Percentiles rank a stretch among this genome's conserved stretches.
These are phyloP conservation scores for Phragmatobia fuliginosa DNA, from an alignment of 2,888 invertebrate genomes.

Conservation along the genomic window DNA sequence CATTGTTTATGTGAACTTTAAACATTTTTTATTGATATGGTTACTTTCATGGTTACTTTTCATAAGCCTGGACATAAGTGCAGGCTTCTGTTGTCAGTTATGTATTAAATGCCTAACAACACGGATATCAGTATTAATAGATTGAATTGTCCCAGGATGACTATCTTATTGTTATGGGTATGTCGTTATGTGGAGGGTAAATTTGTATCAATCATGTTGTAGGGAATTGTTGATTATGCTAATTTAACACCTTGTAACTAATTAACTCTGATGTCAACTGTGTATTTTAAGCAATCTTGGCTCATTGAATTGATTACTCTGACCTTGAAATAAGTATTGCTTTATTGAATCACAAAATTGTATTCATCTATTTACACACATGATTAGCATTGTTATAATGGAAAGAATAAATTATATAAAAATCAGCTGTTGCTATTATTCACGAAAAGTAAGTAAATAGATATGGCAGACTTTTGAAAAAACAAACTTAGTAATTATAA, in stretches of 20 bases:
- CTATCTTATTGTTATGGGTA: not conserved
- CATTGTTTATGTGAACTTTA: no score
- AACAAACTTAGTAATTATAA: no score
- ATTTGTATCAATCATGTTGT: not conserved
- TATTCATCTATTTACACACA: constrained; percentile 3
- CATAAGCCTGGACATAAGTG: no score
- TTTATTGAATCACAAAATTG: constrained; percentile 19
- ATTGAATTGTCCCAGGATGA: no score
- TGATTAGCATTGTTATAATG: not conserved
- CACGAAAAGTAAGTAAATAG: no score
- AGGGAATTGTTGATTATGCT: not conserved
- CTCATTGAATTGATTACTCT: constrained; percentile 29
- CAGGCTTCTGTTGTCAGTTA: no score
- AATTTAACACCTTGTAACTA: constrained; percentile 21
- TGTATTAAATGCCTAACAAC: no score
- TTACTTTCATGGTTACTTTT: no score
- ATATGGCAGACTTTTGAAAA: not conserved
- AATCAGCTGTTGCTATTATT: not conserved
- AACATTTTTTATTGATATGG: no score
- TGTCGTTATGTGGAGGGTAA: not conserved
- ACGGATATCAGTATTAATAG: no score
- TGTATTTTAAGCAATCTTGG: constrained; percentile 41
- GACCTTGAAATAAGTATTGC: constrained; percentile 44
- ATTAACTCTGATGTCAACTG: constrained; percentile 51
- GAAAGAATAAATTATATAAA: not conserved